Evolutionary conservation across 2,888 invertebrate genomes (phyloP).

Genomic region (Scotopteryx bipunctaria): DNA sequence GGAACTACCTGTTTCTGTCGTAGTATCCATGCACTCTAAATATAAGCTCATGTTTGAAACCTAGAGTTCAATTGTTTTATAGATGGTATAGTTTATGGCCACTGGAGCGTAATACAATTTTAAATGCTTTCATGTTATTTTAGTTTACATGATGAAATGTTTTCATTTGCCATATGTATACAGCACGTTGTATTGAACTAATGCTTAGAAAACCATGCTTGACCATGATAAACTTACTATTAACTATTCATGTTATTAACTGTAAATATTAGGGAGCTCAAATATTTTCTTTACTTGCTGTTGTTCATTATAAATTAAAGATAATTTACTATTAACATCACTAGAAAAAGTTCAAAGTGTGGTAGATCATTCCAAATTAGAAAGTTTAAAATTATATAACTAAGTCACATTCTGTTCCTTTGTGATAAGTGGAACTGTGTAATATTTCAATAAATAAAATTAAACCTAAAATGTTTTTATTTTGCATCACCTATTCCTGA

Average conservation of each 20-base stretch:
- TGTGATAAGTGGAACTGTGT: constrained; percentile 30
- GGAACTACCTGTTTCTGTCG: not conserved
- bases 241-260: constrained; percentile 12
- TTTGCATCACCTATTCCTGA: not conserved
- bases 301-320: constrained; percentile 1
- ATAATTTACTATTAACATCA: constrained; percentile 7
- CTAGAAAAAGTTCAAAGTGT: constrained; percentile 7
- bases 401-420: constrained; percentile 32
- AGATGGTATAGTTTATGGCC: not conserved
- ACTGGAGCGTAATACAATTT: not conserved
- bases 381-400: constrained; percentile 17
- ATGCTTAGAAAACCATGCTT: not conserved
- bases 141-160: not conserved
- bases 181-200: not conserved
- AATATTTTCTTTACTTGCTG: constrained; percentile 4
- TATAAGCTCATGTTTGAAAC: not conserved
- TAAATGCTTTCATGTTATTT: constrained; percentile 1
- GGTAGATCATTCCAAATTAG: constrained; percentile 36
- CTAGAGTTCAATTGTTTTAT: not conserved
- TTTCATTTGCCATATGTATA: not conserved
- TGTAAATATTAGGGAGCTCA: constrained; percentile 21
- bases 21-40: not conserved
- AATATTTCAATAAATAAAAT: constrained; percentile 32
- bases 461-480: constrained; percentile 6
- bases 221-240: not conserved